These are phyloP conservation scores for Microplitis mediator DNA, from an alignment of 1,140 invertebrate species.

Conservation along the genomic window DNA sequence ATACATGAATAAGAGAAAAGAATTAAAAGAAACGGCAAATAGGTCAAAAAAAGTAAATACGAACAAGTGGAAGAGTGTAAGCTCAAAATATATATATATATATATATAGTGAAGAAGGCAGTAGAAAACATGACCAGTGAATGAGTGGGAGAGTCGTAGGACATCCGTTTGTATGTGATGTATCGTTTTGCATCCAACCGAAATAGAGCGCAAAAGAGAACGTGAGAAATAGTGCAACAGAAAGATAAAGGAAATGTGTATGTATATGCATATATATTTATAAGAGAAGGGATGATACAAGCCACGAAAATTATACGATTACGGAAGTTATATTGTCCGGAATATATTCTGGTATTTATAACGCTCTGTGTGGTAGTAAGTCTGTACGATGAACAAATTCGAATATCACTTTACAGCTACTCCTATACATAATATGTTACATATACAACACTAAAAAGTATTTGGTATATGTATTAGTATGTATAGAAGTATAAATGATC, in stretches of 20 bases:
- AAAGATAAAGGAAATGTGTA: background rate
- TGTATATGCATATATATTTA: too few relatives aligned
- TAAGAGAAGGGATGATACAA: background rate
- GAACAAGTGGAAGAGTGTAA: background rate
- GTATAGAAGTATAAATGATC: background rate
- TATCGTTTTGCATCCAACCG: background rate
- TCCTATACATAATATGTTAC: background rate
- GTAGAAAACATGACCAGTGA: background rate
- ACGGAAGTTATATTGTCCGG: background rate
- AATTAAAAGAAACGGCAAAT: too few relatives aligned
- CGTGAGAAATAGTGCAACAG: background rate
- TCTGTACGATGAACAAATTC: background rate
- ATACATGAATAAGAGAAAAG: too few relatives aligned
- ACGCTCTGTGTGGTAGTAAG: background rate
- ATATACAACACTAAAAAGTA: background rate
- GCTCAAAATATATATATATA: background rate
- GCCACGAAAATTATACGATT: background rate
- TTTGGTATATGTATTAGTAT: background rate
- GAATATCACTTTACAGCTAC: background rate
- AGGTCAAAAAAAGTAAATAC: too few relatives aligned
- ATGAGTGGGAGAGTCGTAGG: conserved; percentile 14
- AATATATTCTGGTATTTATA: conserved; percentile 1
- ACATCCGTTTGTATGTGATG: background rate
- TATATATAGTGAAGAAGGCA: background rate
- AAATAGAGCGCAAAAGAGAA: background rate